Conservation (phyloP, 2,113 vertebrate species). For the Xenopus borealis region DNA sequence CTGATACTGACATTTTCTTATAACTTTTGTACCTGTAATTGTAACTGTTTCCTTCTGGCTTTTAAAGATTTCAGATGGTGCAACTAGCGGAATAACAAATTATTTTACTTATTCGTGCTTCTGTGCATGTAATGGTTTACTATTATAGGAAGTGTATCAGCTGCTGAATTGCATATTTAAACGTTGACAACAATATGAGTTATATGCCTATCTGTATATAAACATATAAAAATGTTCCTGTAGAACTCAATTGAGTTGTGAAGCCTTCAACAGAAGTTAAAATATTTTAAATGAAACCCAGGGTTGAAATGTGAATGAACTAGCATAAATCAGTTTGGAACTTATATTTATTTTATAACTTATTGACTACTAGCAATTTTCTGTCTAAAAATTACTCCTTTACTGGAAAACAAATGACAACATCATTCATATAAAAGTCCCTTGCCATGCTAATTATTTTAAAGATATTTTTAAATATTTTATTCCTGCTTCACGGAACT, state of each 20-base stretch:
- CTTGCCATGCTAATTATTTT: no score
- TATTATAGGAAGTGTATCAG: slow-evolving; percentile 51
- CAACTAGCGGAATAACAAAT: slow-evolving; percentile 52
- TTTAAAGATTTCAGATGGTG: slow-evolving; percentile 45
- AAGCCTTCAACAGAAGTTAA: neutral
- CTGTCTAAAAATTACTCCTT: no score
- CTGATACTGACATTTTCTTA: no score
- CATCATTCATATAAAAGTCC: no score
- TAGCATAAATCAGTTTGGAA: neutral
- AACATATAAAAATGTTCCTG: slow-evolving; percentile 10
- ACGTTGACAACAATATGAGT: slow-evolving; percentile 49
- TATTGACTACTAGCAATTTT: no score
- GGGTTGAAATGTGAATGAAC: neutral
- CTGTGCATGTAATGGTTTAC: slow-evolving; percentile 51
- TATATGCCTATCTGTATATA: slow-evolving; percentile 27
- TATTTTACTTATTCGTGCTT: slow-evolving; percentile 54
- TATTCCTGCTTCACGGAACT: no score
- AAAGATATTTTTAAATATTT: no score
- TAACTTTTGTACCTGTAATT: no score
- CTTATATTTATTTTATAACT: no score
- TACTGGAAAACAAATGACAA: no score
- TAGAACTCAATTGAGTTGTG: slow-evolving; percentile 16
- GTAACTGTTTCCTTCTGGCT: slow-evolving; percentile 52
- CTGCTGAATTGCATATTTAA: slow-evolving; percentile 48
- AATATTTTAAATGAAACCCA: neutral